Percentiles rank a stretch among this genome's conserved stretches.
Conservation (phyloP, 2,113 vertebrate species). For the Xyliphius kryptos region DNA sequence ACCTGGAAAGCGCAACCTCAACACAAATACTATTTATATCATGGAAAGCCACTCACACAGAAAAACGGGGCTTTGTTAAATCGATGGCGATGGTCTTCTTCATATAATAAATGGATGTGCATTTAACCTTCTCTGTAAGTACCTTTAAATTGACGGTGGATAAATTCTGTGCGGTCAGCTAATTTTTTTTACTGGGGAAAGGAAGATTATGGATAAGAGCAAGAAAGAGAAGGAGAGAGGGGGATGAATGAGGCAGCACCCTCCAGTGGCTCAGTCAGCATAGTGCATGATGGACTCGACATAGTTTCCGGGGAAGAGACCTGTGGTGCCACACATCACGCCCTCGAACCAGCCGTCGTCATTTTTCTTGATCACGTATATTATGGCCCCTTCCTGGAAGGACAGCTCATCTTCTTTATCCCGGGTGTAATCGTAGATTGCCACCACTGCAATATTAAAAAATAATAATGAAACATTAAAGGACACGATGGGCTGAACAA, state of each 20-base stretch:
- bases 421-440: conserved; percentile 93
- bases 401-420: conserved; percentile 98
- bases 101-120: no score
- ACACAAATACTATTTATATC: no score
- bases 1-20: conserved; percentile 32
- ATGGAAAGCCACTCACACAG: no score
- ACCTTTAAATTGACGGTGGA: background rate
- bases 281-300: conserved; percentile 99
- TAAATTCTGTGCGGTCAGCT: background rate
- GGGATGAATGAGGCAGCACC: background rate
- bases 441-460: conserved; percentile 75
- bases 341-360: conserved; percentile 98
- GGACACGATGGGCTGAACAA: no score
- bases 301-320: conserved; percentile 96
- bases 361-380: conserved; percentile 99
- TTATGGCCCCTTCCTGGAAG: conserved; percentile 98
- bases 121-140: no score
- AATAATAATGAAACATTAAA: no score
- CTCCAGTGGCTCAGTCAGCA: conserved; percentile 73
- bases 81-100: no score
- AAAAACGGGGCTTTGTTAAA: background rate
- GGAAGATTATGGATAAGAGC: no score
- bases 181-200: no score
- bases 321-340: conserved; percentile 93
- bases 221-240: conserved; percentile 5